phyloP scores from a whole-genome alignment of 2,888 invertebrate genomes.

The Penaeus monodon region DNA sequence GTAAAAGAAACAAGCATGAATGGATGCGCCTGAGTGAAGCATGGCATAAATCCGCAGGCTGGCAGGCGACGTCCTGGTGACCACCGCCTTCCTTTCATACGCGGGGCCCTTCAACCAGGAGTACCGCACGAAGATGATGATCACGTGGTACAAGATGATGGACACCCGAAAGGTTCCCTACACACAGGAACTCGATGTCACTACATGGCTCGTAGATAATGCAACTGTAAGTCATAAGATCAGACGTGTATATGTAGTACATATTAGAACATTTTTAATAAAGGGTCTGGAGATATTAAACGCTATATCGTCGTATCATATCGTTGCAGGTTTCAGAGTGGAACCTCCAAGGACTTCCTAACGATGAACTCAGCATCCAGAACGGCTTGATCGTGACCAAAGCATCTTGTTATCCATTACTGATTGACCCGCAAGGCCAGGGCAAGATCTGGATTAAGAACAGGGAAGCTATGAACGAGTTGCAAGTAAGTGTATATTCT shows the following conservation, averaged over 20 bases:
- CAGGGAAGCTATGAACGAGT: slow-evolving; percentile 88
- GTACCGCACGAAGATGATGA: slow-evolving; percentile 85
- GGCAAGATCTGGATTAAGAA: slow-evolving; percentile 99
- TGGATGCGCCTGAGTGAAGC: no score
- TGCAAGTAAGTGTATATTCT: slow-evolving; percentile 72
- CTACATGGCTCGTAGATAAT: slow-evolving; percentile 91
- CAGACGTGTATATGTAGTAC: no score
- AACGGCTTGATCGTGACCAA: slow-evolving; percentile 97
- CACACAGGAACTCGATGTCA: slow-evolving; percentile 87
- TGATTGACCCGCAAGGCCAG: slow-evolving; percentile 96
- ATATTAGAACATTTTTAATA: no score
- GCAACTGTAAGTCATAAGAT: slow-evolving; percentile 74
- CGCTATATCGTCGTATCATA: slow-evolving; percentile 67
- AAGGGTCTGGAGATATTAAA: no score
- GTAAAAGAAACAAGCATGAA: no score
- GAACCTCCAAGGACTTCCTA: slow-evolving; percentile 83
- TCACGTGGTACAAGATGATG: slow-evolving; percentile 89
- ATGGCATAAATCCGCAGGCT: slow-evolving; percentile 72
- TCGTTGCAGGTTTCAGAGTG: slow-evolving; percentile 69
- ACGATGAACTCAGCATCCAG: slow-evolving; percentile 95
- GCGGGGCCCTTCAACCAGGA: slow-evolving; percentile 98
- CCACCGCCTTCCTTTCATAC: slow-evolving; percentile 95
- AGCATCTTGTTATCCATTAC: slow-evolving; percentile 91
- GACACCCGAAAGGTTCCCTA: slow-evolving; percentile 84
- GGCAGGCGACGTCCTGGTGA: slow-evolving; percentile 93